Evolutionary conservation across 2,888 invertebrate genomes (phyloP), one percentile per base, ranked within the genome.

Genomic region (Mellilla xanthometata): DNA sequence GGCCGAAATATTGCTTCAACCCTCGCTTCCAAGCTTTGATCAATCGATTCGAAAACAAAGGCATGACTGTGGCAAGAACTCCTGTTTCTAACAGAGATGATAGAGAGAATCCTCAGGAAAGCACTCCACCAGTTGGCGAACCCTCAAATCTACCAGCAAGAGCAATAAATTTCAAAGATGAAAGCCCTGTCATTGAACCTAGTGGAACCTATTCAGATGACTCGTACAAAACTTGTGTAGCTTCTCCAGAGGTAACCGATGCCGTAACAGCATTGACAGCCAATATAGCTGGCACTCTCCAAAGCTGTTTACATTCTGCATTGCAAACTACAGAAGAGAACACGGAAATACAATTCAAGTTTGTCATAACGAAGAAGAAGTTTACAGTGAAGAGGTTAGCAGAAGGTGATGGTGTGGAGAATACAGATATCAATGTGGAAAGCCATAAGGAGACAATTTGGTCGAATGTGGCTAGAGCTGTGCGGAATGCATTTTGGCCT

Each of bases 321-420:
- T 53, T 89, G 34, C 72, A 67, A 55, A 71, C 82, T 1, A 76
- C 70, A 1, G 84, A 81, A 34, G 84, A 85, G 27, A 86, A 87
- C 56, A 88, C 88, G 0, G 88, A 89, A 60, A 83, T 89, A 59
- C 85, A 89, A 62, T 88, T 89, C 47, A 85, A 89, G 68, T 88
- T 89, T 59, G 76, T 83, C 3, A 86, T 89, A 51, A 83, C 83
- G 1, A 87, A 84, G 60, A 86, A 73, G 60, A 86, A 75, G 56
- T 80, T 87, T 8, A 80, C 77, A 49, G 77, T 86, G 5, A 80
- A 79, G 53, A 72, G 70, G 44, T 62, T 81, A 4, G 62, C 65
- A 12, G 76, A 76, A 10, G 70, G 76, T 3, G 61, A 65, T 43
- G 75, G 15, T 3, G 6, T 19, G 6, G 15, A 19, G 15, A 53